Percentiles rank a stretch among this genome's conserved stretches.
phyloP scores from a whole-genome alignment of 2,888 invertebrate species.

The Diabrotica balteata region DNA sequence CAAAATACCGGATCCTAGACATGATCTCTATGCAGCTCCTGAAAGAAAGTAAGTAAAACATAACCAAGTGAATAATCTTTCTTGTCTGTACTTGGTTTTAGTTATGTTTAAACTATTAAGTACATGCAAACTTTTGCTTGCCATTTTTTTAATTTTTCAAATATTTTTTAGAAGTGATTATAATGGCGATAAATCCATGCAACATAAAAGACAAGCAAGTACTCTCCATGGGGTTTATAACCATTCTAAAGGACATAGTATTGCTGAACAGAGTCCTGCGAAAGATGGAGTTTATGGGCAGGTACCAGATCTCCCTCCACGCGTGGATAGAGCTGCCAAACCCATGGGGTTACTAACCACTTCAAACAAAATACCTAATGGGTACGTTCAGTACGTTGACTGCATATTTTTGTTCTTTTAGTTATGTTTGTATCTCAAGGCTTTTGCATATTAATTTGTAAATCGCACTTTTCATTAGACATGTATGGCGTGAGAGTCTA shows the following conservation, averaged over 20 bases:
- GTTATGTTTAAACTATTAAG: too few species aligned
- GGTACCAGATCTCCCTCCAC: constrained; percentile 83
- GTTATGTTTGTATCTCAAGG: too few species aligned
- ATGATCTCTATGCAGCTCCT: constrained; percentile 30
- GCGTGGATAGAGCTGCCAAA: constrained; percentile 79
- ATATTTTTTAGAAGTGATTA: constrained; percentile 20
- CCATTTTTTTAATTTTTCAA: too few species aligned
- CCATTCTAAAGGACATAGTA: constrained; percentile 53
- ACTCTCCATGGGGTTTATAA: constrained; percentile 55
- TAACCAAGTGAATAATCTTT: too few species aligned
- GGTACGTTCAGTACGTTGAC: constrained; percentile 47
- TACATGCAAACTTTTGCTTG: too few species aligned
- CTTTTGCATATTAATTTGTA: too few species aligned
- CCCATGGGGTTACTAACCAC: constrained; percentile 65
- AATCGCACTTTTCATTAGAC: too few species aligned
- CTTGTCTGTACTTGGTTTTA: too few species aligned
- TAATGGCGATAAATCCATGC: constrained; percentile 46
- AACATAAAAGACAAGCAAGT: constrained; percentile 58
- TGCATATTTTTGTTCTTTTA: constrained; percentile 2
- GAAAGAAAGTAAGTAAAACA: constrained; percentile 26
- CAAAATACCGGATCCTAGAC: constrained; percentile 43
- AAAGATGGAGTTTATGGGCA: constrained; percentile 56
- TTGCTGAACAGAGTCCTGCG: constrained; percentile 52
- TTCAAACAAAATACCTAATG: constrained; percentile 53
- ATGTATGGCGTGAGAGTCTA: too few species aligned